These are phyloP conservation scores for Patella pellucida DNA, from an alignment of 2,888 invertebrate species.

Conservation along the genomic window DNA sequence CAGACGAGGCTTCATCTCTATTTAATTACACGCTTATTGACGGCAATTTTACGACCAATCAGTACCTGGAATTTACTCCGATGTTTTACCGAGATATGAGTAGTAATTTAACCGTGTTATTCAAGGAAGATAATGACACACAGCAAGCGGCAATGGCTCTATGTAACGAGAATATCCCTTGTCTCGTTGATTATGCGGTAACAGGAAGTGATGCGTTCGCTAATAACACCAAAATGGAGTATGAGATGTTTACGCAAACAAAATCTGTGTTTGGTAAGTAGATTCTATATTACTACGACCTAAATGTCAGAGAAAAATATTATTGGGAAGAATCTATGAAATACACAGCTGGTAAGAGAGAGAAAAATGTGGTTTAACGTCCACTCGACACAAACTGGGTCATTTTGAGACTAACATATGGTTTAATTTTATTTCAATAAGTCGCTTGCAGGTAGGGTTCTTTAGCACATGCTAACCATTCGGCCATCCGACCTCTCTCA, in stretches of 20 bases:
- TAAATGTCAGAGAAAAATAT: too few relatives aligned
- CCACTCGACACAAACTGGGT: too few relatives aligned
- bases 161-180: conserved; percentile 7
- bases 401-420: too few relatives aligned
- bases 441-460: too few relatives aligned
- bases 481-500: too few relatives aligned
- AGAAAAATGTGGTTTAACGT: too few relatives aligned
- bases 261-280: not conserved
- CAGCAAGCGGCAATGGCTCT: not conserved
- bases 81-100: conserved; percentile 14
- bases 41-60: conserved; percentile 14
- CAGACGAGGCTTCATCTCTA: conserved; percentile 13
- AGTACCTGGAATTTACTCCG: conserved; percentile 22
- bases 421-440: too few relatives aligned
- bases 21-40: conserved; percentile 22
- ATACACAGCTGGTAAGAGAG: too few relatives aligned
- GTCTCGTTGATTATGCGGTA: conserved; percentile 15
- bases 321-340: too few relatives aligned
- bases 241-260: not conserved
- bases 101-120: conserved; percentile 1
- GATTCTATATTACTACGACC: too few relatives aligned
- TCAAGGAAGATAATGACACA: not conserved
- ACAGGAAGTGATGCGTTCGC: conserved; percentile 5
- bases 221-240: not conserved
- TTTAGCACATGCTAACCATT: too few relatives aligned